These are phyloP conservation scores for Cartodere bifasciata DNA, from an alignment of 2,888 invertebrate species.

Conservation along the genomic window DNA sequence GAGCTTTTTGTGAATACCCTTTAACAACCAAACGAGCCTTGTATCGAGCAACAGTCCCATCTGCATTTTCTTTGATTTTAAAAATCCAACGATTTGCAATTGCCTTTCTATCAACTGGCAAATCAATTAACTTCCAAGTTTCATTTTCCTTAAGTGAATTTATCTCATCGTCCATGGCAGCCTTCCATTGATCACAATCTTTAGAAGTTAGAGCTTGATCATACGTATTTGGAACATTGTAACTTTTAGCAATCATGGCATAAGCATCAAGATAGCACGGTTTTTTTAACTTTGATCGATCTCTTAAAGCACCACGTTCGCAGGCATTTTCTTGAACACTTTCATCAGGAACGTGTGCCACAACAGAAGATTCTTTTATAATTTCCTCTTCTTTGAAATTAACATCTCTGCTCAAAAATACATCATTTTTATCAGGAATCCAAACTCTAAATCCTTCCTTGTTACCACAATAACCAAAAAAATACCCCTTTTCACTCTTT, in stretches of 20 bases:
- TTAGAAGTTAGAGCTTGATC: constrained; percentile 13
- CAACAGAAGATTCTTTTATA: constrained; percentile 6
- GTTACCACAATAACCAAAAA: constrained; percentile 25
- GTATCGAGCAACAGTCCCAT: constrained; percentile 18
- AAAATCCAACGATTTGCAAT: constrained; percentile 13
- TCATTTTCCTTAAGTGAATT: constrained; percentile 15
- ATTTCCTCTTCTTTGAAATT: constrained; percentile 12
- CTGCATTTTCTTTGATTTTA: constrained; percentile 13
- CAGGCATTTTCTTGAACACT: neutral
- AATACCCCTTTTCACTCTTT: constrained; percentile 20
- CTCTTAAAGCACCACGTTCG: too few species aligned
- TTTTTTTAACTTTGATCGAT: too few species aligned
- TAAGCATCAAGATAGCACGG: too few species aligned
- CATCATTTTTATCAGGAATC: constrained; percentile 10
- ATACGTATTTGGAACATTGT: constrained; percentile 11
- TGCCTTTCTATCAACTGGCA: constrained; percentile 11
- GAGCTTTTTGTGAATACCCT: constrained; percentile 18
- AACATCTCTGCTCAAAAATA: constrained; percentile 9
- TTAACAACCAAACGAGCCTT: constrained; percentile 22
- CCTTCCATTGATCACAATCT: constrained; percentile 14
- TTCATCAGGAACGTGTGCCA: constrained; percentile 1
- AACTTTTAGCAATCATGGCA: constrained; percentile 5
- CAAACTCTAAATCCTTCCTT: constrained; percentile 13
- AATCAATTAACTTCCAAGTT: constrained; percentile 15
- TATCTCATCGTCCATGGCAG: constrained; percentile 16